Base-by-base conservation (phyloP, 1,140 invertebrate genomes). In the Bombus impatiens region DNA sequence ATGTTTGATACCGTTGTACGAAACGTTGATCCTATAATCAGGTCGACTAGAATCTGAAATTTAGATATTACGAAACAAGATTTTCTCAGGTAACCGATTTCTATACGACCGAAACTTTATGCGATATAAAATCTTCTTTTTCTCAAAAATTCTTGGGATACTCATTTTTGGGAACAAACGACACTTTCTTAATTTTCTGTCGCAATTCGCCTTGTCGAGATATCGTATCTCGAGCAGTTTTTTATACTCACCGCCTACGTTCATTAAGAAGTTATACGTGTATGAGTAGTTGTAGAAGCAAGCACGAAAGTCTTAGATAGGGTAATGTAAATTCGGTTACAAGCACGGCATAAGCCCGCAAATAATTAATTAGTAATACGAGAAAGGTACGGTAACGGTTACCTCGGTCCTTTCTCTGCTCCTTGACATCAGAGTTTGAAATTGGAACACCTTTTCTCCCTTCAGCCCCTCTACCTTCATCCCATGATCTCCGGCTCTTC, bases 351-450 rank as follows among this genome's bases (percentile, higher is more conserved):
- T 91, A 92, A 93, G 91, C 91, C 87, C 87, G 89, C 91, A 92
- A 93, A 93, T 93, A 93, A 93, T 93, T 93, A 93, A 93, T 93
- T 93, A 93, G 93, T 93, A 93, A 93, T 92, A 93, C 85, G 93
- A 93, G 93, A 91, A 87, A 90, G 88, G 90, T 93, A 89, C 88
- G 87, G 6, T 18, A 90, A 93, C 90, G 91, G 89, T 91, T 92
- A 90, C 87, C 88, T 91, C 76, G 86, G 80, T 90, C 91, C 92
- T 89, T 88, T 88, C 89, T 83, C 57, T 74, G 59, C 75, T 81
- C 87, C 84, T 87, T 86, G 84, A 78, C 78, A 83, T 80, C 75
- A 53, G 57, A 87, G 88, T 93, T 93, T 93, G 93, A 92, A 93
- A 93, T 92, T 89, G 87, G 92, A 93, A 72, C 79, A 88, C 65